These are phyloP conservation scores for Butorides virescens DNA, from an alignment of 2,113 vertebrate species.

Conservation along the genomic window DNA sequence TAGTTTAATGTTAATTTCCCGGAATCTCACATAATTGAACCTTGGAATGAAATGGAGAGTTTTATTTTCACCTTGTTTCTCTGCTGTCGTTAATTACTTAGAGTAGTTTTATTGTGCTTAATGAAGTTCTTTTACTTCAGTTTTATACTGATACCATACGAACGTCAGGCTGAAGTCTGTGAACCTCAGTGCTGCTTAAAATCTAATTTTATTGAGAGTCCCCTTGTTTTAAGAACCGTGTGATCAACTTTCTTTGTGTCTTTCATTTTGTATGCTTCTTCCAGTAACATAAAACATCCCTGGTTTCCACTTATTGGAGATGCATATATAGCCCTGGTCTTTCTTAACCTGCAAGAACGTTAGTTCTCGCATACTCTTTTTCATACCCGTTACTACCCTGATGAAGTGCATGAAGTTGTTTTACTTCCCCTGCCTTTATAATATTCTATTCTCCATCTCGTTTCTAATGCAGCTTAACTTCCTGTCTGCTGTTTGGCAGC, in stretches of 20 bases:
- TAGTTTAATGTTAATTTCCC: not conserved
- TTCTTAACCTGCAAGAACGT: not conserved
- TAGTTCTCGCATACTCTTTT: not conserved
- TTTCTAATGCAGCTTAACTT: constrained; percentile 6
- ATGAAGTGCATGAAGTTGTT: not conserved
- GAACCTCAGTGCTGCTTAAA: not conserved
- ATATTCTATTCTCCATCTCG: not conserved
- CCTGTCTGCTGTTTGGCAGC: constrained; percentile 4
- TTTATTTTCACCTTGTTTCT: not conserved
- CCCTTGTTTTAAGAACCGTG: not conserved
- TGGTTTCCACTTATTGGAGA: not conserved
- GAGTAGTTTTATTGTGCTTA: not conserved
- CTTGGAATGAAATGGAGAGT: not conserved
- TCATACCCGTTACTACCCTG: not conserved
- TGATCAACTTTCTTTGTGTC: not conserved
- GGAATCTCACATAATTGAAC: not conserved
- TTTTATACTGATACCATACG: not conserved
- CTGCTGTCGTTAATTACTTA: not conserved
- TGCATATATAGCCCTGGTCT: not conserved
- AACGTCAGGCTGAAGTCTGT: not conserved
- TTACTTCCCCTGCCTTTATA: not conserved
- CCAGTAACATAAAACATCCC: not conserved
- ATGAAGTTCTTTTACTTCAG: not conserved
- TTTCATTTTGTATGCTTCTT: not conserved
- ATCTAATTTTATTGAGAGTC: not conserved